Percentiles rank a stretch among this genome's conserved stretches.
phyloP scores from a whole-genome alignment of 1,140 invertebrate genomes.

The Acromyrmex heyeri region DNA sequence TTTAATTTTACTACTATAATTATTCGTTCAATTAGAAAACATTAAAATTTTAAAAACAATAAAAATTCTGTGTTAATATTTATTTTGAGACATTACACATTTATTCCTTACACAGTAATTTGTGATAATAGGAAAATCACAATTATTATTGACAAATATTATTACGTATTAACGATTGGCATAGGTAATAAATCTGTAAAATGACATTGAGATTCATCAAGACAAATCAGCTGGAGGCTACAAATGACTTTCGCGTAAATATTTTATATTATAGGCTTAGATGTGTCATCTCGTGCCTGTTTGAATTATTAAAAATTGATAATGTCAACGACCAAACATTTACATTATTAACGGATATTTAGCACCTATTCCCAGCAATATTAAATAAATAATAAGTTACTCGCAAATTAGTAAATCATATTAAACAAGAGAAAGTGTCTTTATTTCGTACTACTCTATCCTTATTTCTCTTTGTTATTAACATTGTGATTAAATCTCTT shows the following conservation, averaged over 20 bases:
- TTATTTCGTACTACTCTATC: neutral
- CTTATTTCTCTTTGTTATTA: neutral
- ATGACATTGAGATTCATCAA: conserved; percentile 22
- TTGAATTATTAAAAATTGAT: conserved; percentile 25
- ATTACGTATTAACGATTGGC: conserved; percentile 24
- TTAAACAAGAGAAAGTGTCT: neutral
- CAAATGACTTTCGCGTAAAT: conserved; percentile 4
- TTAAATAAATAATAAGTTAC: neutral
- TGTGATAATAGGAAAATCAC: neutral
- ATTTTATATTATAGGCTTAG: conserved; percentile 10
- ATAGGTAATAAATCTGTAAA: conserved; percentile 39
- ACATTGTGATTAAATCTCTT: conserved; percentile 18
- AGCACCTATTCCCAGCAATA: neutral
- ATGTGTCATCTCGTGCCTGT: neutral
- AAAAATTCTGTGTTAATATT: neutral
- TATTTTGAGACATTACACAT: neutral
- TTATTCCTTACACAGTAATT: neutral
- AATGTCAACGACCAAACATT: conserved; percentile 40
- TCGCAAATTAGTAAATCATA: neutral
- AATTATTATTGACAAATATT: conserved; percentile 15
- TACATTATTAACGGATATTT: neutral
- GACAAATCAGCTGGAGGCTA: conserved; percentile 17
- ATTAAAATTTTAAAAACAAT: neutral
- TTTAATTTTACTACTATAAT: neutral
- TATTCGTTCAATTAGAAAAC: neutral